These are phyloP conservation scores for Achroia grisella DNA, from an alignment of 1,140 invertebrate species.

Conservation along the genomic window DNA sequence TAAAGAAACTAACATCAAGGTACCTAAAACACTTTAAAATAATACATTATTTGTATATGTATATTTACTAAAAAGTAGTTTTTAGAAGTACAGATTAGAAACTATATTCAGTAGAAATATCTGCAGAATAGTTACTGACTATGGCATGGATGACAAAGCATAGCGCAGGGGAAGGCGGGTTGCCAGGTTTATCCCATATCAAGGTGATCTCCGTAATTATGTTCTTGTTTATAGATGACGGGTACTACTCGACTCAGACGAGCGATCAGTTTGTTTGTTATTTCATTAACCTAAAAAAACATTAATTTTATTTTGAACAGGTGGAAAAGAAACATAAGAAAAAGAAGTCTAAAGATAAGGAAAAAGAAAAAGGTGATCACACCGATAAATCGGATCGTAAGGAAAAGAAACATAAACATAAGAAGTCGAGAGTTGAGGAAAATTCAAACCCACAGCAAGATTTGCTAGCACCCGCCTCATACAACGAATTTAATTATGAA, in stretches of 20 bases:
- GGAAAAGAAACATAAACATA: conserved; percentile 65
- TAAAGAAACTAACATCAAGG: conserved; percentile 48
- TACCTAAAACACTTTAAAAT: conserved; percentile 15
- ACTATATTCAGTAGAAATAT: too few species aligned
- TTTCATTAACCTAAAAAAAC: not conserved
- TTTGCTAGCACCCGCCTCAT: conserved; percentile 29
- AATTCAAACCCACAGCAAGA: conserved; percentile 44
- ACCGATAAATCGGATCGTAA: conserved; percentile 54
- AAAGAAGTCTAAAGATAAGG: conserved; percentile 71
- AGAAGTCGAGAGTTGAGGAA: conserved; percentile 55
- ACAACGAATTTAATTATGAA: conserved; percentile 39
- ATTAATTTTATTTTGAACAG: conserved; percentile 14
- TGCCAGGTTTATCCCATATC: too few species aligned
- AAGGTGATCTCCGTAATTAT: too few species aligned
- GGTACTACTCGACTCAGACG: too few species aligned
- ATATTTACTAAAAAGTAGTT: too few species aligned
- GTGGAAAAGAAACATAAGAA: conserved; percentile 68
- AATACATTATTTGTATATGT: not conserved
- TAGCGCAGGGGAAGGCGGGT: too few species aligned
- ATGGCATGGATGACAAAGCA: too few species aligned
- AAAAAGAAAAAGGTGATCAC: conserved; percentile 59
- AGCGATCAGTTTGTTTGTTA: too few species aligned
- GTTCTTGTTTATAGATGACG: too few species aligned
- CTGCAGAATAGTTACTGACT: too few species aligned
- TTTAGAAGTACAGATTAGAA: too few species aligned